Percentiles rank a stretch among this genome's conserved stretches.
These are phyloP conservation scores for Anagrus nilaparvatae DNA, from an alignment of 1,140 invertebrate genomes.

Conservation along the genomic window DNA sequence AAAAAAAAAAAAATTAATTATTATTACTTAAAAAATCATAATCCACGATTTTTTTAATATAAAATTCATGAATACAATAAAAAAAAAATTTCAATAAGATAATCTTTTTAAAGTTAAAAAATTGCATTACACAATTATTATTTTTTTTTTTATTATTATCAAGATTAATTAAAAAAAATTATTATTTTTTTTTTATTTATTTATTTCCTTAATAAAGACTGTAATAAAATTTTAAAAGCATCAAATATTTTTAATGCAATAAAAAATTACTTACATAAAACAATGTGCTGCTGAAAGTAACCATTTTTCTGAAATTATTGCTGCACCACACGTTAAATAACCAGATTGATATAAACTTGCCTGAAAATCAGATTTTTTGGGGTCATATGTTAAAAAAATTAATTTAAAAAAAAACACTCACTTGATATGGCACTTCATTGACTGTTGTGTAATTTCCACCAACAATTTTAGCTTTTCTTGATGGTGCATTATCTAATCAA, in stretches of 20 bases:
- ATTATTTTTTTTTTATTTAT: not conserved
- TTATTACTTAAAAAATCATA: too few species aligned
- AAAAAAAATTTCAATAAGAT: not conserved
- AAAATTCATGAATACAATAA: too few species aligned
- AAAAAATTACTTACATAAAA: conserved; percentile 10
- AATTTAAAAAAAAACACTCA: conserved; percentile 5
- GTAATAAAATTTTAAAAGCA: too few species aligned
- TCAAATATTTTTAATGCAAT: too few species aligned
- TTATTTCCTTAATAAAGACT: too few species aligned
- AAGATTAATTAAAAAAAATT: not conserved
- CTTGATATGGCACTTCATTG: conserved; percentile 12
- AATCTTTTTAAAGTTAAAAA: not conserved
- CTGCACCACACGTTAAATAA: conserved; percentile 9
- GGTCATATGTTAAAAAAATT: not conserved
- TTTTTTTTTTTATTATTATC: not conserved
- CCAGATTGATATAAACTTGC: conserved; percentile 11
- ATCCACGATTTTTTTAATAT: too few species aligned
- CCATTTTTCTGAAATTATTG: conserved; percentile 14
- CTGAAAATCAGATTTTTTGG: conserved; percentile 1
- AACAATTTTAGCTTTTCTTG: conserved; percentile 8
- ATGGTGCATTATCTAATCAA: not conserved
- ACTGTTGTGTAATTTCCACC: conserved; percentile 7
- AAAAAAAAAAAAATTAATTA: too few species aligned
- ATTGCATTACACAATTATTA: not conserved
- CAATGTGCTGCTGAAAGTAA: conserved; percentile 15